These are phyloP conservation scores for Actinia equina DNA, from an alignment of 64 coral and sea anemone species.

Conservation along the genomic window DNA sequence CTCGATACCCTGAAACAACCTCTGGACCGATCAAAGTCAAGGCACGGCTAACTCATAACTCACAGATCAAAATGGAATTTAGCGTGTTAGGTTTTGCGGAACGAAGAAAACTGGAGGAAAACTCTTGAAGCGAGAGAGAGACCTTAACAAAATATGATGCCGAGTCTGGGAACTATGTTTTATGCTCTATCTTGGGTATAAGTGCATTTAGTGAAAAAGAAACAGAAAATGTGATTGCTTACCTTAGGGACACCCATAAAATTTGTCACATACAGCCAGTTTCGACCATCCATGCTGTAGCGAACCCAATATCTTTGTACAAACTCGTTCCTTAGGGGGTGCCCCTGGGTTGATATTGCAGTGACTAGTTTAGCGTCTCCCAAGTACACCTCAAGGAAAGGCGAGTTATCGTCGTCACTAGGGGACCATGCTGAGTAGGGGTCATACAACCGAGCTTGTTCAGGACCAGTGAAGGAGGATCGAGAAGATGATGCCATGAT, in stretches of 20 bases:
- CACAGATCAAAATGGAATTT: no score
- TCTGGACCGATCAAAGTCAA: no score
- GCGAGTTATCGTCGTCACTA: constrained; percentile 5
- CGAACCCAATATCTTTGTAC: constrained; percentile 44
- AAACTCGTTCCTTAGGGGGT: constrained; percentile 38
- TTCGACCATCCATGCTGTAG: constrained; percentile 44
- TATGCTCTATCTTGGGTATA: no score
- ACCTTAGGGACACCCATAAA: constrained; percentile 26
- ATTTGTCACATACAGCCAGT: constrained; percentile 1
- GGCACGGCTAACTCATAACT: no score
- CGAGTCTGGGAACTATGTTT: no score
- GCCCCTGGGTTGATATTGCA: constrained; percentile 61
- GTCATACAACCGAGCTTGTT: constrained; percentile 36
- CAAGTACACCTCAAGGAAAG: constrained; percentile 45
- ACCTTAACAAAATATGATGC: no score
- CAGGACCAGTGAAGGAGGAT: constrained; percentile 9
- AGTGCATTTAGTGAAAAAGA: no score
- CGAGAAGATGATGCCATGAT: constrained; percentile 44
- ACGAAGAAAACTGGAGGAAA: no score
- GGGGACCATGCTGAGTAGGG: constrained; percentile 58
- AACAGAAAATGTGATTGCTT: not conserved
- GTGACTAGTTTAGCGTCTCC: constrained; percentile 29
- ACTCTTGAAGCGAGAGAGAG: no score
- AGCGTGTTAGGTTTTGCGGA: no score
- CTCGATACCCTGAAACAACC: no score